A percentile compares a stretch with the other conserved stretches of the same genome.
phyloP scores from a whole-genome alignment of 2,888 invertebrate genomes.

The Keiferia lycopersicella region DNA sequence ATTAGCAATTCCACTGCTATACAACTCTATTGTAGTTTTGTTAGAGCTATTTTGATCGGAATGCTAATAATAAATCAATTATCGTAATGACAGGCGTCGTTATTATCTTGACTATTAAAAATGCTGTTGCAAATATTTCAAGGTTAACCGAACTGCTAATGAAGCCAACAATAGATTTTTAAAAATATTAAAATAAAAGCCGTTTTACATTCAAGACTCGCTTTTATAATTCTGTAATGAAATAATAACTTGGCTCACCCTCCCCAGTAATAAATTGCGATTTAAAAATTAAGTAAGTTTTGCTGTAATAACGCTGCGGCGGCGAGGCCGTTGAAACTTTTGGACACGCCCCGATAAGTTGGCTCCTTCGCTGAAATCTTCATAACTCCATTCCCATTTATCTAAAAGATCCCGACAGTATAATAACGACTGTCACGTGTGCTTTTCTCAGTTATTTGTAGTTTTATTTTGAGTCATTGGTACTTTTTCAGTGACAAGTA shows the following conservation, averaged over 20 bases:
- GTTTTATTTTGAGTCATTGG: too few relatives aligned
- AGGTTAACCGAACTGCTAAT: not conserved
- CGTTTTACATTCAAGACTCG: constrained; percentile 13
- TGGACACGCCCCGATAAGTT: constrained; percentile 50
- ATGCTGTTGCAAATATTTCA: constrained; percentile 7
- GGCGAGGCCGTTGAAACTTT: constrained; percentile 47
- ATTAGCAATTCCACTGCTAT: not conserved
- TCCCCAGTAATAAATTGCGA: constrained; percentile 58
- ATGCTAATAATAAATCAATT: not conserved
- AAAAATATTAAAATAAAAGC: not conserved
- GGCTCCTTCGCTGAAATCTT: constrained; percentile 56
- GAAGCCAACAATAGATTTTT: not conserved
- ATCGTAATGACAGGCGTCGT: not conserved
- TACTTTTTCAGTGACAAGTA: too few relatives aligned
- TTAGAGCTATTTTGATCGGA: constrained; percentile 1
- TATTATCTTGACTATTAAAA: not conserved
- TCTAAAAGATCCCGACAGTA: constrained; percentile 43
- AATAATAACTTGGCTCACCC: constrained; percentile 50
- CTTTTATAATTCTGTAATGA: constrained; percentile 45
- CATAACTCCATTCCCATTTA: constrained; percentile 61
- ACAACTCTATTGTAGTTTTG: not conserved
- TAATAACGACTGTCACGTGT: too few relatives aligned
- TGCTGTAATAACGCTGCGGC: constrained; percentile 54
- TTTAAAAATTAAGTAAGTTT: constrained; percentile 63
- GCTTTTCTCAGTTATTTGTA: too few relatives aligned